Base-by-base conservation (phyloP, 37 sponge, comb jelly and placozoan species). In the Spongia lamella region DNA sequence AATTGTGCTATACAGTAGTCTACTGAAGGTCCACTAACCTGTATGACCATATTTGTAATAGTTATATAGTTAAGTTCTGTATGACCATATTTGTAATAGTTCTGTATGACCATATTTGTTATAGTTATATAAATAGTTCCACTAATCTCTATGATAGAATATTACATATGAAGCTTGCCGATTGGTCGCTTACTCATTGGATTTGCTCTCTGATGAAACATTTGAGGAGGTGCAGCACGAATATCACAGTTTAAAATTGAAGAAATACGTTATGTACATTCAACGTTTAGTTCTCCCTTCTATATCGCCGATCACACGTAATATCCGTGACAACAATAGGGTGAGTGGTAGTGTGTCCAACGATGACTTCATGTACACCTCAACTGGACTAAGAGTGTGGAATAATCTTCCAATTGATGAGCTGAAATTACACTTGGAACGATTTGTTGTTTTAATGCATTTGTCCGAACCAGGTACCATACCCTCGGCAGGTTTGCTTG, bases 251-350 rank as follows among this genome's bases (percentile, higher is more conserved):
- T 21, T 39, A 0, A 36, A 22, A 71, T 63, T 77, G 24, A 26
- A 56, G n/a, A 83, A 89, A 60, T 61, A 83, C 17, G 80, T 75
- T 63, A 83, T 72, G 76, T 83, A 89, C 72, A 53, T 83, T 17
- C 84, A 89, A 9, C 78, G 89, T 40, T 78, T 89, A 16, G 89
- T 84, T 51, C 79, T 83, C 35, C 83, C 89, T 63, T 75, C 78
- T 11, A 58, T 89, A 0, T 70, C 83, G n/a, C 79, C 84, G 2
- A 51, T 37, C 29, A 27, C 33, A 34, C 51, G 34, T 7, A 5
- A 5, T 58, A 58, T 58, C 34, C 3, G 27, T 34, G 32, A 26
- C 3, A 35, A 33, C 1, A 32, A 47, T 36, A 31, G 13, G 1
- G 25, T n/a, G 62, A 34, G 20, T 34, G 26, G 1, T 22, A 4